Percentiles rank a stretch among this genome's conserved stretches.
These are phyloP conservation scores for Lanius collurio DNA, from an alignment of 2,113 vertebrate species.

Conservation along the genomic window DNA sequence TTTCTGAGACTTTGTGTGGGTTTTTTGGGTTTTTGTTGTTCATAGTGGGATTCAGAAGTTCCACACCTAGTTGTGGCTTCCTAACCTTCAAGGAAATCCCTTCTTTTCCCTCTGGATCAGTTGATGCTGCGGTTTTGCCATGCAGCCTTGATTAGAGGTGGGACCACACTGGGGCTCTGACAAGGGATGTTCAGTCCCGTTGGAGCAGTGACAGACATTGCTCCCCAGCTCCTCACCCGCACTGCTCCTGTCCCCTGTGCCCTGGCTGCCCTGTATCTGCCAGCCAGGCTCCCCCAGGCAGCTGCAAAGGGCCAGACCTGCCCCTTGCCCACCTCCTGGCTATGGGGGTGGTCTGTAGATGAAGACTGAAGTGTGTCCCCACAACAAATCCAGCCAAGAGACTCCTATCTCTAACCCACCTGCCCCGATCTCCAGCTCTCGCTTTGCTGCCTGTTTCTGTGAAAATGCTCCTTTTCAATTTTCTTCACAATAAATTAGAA, in stretches of 20 bases:
- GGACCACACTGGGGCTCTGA: background rate
- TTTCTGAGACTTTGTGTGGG: background rate
- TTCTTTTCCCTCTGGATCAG: background rate
- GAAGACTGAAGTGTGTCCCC: background rate
- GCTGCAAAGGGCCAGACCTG: rapidly evolving
- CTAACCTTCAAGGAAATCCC: background rate
- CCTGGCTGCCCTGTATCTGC: background rate
- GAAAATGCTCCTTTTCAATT: background rate
- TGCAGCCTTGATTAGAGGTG: background rate
- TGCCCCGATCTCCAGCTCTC: rapidly evolving
- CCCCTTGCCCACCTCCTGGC: background rate
- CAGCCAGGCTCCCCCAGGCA: background rate
- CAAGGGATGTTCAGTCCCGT: rapidly evolving
- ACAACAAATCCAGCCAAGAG: background rate
- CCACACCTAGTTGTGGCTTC: background rate
- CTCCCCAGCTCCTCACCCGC: background rate
- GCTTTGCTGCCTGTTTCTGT: background rate
- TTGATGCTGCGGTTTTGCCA: background rate
- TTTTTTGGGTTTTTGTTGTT: too few species aligned
- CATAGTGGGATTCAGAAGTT: background rate
- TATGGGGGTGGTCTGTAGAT: background rate
- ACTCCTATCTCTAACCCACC: background rate
- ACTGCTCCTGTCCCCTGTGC: background rate
- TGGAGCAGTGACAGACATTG: background rate
- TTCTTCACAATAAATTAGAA: background rate